Conservation (phyloP, 1,140 invertebrate genomes). For the Tribolium castaneum region DNA sequence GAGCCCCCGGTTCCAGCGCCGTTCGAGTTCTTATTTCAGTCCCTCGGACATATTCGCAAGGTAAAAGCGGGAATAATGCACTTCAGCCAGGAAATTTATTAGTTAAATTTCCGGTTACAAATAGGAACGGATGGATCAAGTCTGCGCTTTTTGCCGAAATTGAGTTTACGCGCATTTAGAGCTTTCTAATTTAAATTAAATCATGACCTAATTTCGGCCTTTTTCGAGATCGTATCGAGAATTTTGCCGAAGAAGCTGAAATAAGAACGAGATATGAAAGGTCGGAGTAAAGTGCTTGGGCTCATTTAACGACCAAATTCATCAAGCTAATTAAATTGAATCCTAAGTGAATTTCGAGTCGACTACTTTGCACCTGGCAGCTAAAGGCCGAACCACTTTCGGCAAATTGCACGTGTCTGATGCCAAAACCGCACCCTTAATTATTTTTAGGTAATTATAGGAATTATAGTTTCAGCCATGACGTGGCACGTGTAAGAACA, state of each 20-base stretch:
- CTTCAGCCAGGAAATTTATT: constrained; percentile 20
- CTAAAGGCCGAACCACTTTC: constrained; percentile 20
- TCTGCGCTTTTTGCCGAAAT: constrained; percentile 5
- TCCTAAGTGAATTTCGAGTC: constrained; percentile 18
- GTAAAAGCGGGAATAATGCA: constrained; percentile 27
- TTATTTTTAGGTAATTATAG: constrained; percentile 18
- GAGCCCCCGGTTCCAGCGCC: not conserved
- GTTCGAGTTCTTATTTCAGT: constrained; percentile 14
- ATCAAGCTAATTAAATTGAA: constrained; percentile 31
- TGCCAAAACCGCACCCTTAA: constrained; percentile 20
- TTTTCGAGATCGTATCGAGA: not conserved
- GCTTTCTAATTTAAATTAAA: not conserved
- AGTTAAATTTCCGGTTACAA: constrained; percentile 21
- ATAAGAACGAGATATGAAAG: constrained; percentile 22
- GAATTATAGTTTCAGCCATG: not conserved
- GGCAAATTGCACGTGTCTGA: constrained; percentile 16
- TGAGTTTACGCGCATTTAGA: not conserved
- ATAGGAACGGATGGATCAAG: constrained; percentile 14
- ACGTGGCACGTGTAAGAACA: not conserved
- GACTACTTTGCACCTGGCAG: constrained; percentile 28
- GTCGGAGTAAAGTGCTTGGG: constrained; percentile 4
- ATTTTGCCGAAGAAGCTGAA: not conserved
- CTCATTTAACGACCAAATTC: constrained; percentile 27
- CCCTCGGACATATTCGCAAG: constrained; percentile 7
- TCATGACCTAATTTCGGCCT: not conserved